phyloP scores from a whole-genome alignment of 1,140 invertebrate species.

The Drosophila nannoptera region DNA sequence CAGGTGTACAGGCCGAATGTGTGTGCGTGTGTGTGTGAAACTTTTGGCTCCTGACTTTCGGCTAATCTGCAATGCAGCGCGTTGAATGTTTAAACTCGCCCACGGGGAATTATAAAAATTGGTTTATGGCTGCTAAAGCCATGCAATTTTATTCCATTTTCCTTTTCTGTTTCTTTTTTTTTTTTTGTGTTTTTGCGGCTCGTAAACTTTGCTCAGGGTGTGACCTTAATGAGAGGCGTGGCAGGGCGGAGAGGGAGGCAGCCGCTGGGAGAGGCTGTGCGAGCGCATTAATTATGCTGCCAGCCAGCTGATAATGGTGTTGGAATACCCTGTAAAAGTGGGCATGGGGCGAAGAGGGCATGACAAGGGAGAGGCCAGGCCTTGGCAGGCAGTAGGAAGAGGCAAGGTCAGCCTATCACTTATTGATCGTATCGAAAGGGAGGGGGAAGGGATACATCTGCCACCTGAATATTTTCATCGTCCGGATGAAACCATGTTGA shows the following conservation, averaged over 20 bases:
- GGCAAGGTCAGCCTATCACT: no score
- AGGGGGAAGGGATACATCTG: no score
- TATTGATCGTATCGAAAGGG: no score
- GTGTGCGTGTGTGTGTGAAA: slow-evolving; percentile 12
- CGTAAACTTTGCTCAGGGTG: slow-evolving; percentile 19
- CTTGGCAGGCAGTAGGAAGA: no score
- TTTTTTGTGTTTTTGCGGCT: slow-evolving; percentile 10
- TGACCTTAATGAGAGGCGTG: slow-evolving; percentile 34
- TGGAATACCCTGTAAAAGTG: slow-evolving; percentile 21
- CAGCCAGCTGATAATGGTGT: slow-evolving; percentile 35
- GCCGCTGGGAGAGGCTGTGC: neutral
- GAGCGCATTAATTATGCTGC: slow-evolving; percentile 36
- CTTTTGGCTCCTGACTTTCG: slow-evolving; percentile 27
- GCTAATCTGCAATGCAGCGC: slow-evolving; percentile 53
- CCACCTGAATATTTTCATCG: no score
- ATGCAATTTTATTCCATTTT: neutral
- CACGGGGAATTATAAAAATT: slow-evolving; percentile 40
- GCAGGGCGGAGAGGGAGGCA: neutral
- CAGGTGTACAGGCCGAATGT: neutral
- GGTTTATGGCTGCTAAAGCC: slow-evolving; percentile 33
- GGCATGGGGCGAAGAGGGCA: neutral
- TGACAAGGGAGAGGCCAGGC: no score
- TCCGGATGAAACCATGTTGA: no score
- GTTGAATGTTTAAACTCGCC: slow-evolving; percentile 27
- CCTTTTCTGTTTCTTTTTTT: neutral